A percentile compares a stretch with the other conserved stretches of the same genome.
Conservation (phyloP, 1,140 invertebrate genomes). For the Helicorthomorpha holstii region DNA sequence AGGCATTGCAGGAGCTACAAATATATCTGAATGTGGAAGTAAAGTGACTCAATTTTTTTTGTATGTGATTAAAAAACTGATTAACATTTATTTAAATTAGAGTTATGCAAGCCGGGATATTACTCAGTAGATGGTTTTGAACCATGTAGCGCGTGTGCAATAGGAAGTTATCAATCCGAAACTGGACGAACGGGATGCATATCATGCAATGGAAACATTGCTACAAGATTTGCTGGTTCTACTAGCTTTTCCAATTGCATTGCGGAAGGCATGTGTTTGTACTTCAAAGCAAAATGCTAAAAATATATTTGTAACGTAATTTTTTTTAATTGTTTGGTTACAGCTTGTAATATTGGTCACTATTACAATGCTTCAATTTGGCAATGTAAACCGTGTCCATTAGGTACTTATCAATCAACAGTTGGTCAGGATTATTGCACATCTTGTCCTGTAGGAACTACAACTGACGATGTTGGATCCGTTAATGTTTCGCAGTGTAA, state of each 20-base stretch:
- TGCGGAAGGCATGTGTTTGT: neutral
- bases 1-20: neutral
- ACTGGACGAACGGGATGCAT: conserved; percentile 1
- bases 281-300: neutral
- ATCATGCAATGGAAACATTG: neutral
- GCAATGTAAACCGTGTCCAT: neutral
- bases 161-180: conserved; percentile 3
- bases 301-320: neutral
- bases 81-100: neutral
- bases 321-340: neutral
- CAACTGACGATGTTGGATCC: conserved; percentile 10
- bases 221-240: neutral
- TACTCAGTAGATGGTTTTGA: conserved; percentile 3
- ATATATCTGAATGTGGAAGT: conserved; percentile 5
- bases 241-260: neutral
- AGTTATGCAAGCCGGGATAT: conserved; percentile 1
- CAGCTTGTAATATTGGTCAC: neutral
- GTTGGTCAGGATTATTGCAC: conserved; percentile 19
- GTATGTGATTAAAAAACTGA: neutral
- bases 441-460: conserved; percentile 15
- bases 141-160: neutral
- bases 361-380: neutral
- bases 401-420: conserved; percentile 1
- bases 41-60: neutral
- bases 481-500: conserved; percentile 12